phyloP scores from a whole-genome alignment of 2,888 invertebrate species.

The Uloborus plumipes region DNA sequence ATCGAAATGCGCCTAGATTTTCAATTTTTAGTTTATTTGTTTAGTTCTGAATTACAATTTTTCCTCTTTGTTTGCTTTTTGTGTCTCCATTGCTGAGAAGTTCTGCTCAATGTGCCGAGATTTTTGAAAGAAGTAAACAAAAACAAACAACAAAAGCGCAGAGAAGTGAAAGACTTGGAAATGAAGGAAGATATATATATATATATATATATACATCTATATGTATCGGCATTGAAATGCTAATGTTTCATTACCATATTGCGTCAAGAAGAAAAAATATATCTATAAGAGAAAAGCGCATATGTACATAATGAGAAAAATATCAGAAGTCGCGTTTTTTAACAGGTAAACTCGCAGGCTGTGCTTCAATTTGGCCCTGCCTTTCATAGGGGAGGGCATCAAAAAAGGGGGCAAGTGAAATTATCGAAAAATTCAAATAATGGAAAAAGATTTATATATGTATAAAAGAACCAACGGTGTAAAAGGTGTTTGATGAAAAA shows the following conservation, averaged over 20 bases:
- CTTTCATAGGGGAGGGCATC: slow-evolving; percentile 17
- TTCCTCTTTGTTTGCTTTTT: slow-evolving; percentile 8
- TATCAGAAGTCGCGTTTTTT: slow-evolving; percentile 58
- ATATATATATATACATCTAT: slow-evolving; percentile 41
- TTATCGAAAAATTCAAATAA: slow-evolving; percentile 64
- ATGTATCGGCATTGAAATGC: slow-evolving; percentile 63
- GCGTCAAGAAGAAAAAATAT: slow-evolving; percentile 17
- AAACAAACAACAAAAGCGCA: slow-evolving; percentile 11
- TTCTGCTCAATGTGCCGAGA: slow-evolving; percentile 5
- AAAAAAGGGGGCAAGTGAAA: slow-evolving; percentile 48
- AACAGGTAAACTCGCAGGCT: slow-evolving; percentile 46
- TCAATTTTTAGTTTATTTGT: slow-evolving; percentile 53
- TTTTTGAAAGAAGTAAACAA: slow-evolving; percentile 15
- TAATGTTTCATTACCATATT: slow-evolving; percentile 63
- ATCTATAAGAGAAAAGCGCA: not conserved
- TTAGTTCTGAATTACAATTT: slow-evolving; percentile 52
- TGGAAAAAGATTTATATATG: slow-evolving; percentile 47
- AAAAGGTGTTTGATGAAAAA: slow-evolving; percentile 59
- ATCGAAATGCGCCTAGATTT: slow-evolving; percentile 53
- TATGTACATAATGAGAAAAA: slow-evolving; percentile 57
- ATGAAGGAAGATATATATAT: slow-evolving; percentile 27
- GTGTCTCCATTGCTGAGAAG: not conserved
- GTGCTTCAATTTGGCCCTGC: slow-evolving; percentile 52
- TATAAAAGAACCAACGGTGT: slow-evolving; percentile 32
- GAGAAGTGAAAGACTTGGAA: slow-evolving; percentile 34